Conservation (phyloP, 1,140 invertebrate species). For the Aleiodes sp. region DNA sequence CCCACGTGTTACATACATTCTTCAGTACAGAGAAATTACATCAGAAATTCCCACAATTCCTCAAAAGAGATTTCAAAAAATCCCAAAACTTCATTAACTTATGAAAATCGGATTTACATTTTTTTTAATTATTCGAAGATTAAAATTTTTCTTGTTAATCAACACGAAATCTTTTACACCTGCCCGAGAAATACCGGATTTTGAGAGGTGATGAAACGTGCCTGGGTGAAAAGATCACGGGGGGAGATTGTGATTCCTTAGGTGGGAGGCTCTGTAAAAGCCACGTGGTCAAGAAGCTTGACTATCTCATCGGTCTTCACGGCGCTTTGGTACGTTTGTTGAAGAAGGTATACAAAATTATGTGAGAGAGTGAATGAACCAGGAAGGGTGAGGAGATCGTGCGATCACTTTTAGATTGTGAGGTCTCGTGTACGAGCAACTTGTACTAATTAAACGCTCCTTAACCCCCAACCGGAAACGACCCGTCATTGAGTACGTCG, state of each 20-base stretch:
- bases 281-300: slow-evolving; percentile 49
- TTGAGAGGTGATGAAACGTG: slow-evolving; percentile 17
- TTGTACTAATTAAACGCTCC: slow-evolving; percentile 52
- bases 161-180: neutral
- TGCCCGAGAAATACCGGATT: neutral
- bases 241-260: slow-evolving; percentile 34
- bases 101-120: too few relatives aligned
- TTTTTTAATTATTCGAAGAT: too few relatives aligned
- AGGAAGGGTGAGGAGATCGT: slow-evolving; percentile 26
- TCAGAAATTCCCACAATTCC: neutral
- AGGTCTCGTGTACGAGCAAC: slow-evolving; percentile 31
- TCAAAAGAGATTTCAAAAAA: neutral
- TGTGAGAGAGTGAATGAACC: neutral
- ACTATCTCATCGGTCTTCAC: slow-evolving; percentile 54
- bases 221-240: slow-evolving; percentile 37
- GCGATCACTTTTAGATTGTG: slow-evolving; percentile 24
- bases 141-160: neutral
- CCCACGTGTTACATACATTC: slow-evolving; percentile 34
- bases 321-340: slow-evolving; percentile 32
- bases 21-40: neutral
- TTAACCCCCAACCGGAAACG: slow-evolving; percentile 46
- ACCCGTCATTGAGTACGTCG: slow-evolving; percentile 26
- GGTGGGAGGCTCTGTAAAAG: slow-evolving; percentile 23
- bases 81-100: too few relatives aligned
- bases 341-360: neutral